These are phyloP conservation scores for Omphaloscelis lunosa DNA, from an alignment of 2,888 invertebrate species.

Conservation along the genomic window DNA sequence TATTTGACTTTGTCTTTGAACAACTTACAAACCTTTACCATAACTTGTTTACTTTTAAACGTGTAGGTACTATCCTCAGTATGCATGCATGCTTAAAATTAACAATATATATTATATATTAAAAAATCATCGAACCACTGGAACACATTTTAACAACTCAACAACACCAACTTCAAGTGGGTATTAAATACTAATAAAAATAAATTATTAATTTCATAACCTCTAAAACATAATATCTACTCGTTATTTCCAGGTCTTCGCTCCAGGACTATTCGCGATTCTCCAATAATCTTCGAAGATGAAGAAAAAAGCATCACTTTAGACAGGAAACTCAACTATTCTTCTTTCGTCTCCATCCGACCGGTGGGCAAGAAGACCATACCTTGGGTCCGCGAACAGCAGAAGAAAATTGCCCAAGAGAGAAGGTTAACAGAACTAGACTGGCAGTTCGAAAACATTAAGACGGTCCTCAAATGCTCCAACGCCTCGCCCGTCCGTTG, in stretches of 20 bases:
- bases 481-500: slow-evolving; percentile 82
- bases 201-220: not conserved
- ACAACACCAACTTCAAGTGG: slow-evolving; percentile 17
- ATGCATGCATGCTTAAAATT: slow-evolving; percentile 42
- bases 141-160: slow-evolving; percentile 9
- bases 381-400: slow-evolving; percentile 61
- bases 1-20: not conserved
- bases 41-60: not conserved
- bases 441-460: slow-evolving; percentile 81
- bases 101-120: not conserved
- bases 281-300: slow-evolving; percentile 49
- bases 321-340: slow-evolving; percentile 73
- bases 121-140: not conserved
- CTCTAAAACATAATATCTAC: slow-evolving; percentile 41
- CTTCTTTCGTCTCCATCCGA: slow-evolving; percentile 75
- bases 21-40: not conserved
- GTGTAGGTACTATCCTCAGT: not conserved
- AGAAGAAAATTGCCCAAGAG: slow-evolving; percentile 61
- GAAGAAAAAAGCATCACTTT: slow-evolving; percentile 63
- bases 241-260: slow-evolving; percentile 67
- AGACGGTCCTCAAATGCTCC: slow-evolving; percentile 74
- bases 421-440: slow-evolving; percentile 75
- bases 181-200: slow-evolving; percentile 8
- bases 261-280: slow-evolving; percentile 46
- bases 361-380: slow-evolving; percentile 66